phyloP scores from a whole-genome alignment of 2,113 vertebrate species.

The Accipiter virgatus region DNA sequence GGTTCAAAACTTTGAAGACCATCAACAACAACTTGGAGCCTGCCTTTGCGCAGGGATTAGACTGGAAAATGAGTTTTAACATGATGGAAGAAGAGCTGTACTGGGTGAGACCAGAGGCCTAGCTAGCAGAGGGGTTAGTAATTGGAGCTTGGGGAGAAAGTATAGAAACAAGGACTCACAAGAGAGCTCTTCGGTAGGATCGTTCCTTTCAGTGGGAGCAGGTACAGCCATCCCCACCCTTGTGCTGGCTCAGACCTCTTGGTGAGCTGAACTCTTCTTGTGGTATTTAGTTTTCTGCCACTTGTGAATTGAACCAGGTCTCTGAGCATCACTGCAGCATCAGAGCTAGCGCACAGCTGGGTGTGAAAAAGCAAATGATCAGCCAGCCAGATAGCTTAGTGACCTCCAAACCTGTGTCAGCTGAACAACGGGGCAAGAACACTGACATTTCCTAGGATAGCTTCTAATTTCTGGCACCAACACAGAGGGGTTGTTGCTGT shows the following conservation, averaged over 20 bases:
- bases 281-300: neutral
- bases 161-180: neutral
- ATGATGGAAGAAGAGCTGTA: neutral
- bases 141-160: neutral
- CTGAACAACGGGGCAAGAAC: neutral
- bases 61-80: neutral
- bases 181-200: neutral
- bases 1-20: neutral
- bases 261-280: neutral
- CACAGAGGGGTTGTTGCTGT: neutral
- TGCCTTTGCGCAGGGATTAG: neutral
- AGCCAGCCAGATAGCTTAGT: neutral
- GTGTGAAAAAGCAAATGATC: neutral
- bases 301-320: neutral
- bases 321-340: neutral
- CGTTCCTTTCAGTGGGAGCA: neutral
- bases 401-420: neutral
- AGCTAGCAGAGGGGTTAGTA: neutral
- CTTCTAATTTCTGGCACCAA: neutral
- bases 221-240: neutral
- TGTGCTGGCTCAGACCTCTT: neutral
- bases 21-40: neutral
- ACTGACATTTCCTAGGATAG: neutral
- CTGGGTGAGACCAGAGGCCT: neutral
- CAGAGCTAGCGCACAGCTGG: rapidly evolving